phyloP scores from a whole-genome alignment of 1,140 invertebrate species.

The Battus philenor region DNA sequence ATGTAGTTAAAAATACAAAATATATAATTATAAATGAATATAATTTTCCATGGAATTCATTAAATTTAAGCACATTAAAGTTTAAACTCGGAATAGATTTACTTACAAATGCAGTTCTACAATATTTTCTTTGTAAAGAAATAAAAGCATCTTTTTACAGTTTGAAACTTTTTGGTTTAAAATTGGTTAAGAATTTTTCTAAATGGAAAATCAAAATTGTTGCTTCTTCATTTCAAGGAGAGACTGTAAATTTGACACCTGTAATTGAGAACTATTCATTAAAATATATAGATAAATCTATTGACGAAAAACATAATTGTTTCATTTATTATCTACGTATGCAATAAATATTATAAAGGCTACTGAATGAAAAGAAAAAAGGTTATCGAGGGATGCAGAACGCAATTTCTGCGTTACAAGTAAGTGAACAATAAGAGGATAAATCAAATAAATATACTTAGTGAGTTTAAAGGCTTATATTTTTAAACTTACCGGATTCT shows the following conservation, averaged over 20 bases:
- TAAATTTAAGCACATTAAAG: constrained; percentile 57
- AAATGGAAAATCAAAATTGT: constrained; percentile 33
- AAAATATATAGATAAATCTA: constrained; percentile 76
- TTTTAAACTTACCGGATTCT: no score
- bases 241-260: constrained; percentile 66
- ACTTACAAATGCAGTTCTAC: constrained; percentile 18
- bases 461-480: no score
- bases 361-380: no score
- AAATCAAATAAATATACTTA: no score
- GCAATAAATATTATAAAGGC: no score
- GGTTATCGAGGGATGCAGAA: no score
- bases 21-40: constrained; percentile 74
- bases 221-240: constrained; percentile 41
- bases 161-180: no score
- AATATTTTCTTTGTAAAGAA: constrained; percentile 15
- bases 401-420: no score
- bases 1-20: constrained; percentile 74
- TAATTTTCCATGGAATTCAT: constrained; percentile 75
- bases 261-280: constrained; percentile 73
- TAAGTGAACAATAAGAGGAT: no score
- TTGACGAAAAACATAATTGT: constrained; percentile 55
- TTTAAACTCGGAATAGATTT: constrained; percentile 34
- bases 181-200: constrained; percentile 61
- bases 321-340: constrained; percentile 27
- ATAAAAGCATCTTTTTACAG: no score